Evolutionary conservation across 2,888 invertebrate genomes (phyloP).

Genomic region (Masnerella sp.): DNA sequence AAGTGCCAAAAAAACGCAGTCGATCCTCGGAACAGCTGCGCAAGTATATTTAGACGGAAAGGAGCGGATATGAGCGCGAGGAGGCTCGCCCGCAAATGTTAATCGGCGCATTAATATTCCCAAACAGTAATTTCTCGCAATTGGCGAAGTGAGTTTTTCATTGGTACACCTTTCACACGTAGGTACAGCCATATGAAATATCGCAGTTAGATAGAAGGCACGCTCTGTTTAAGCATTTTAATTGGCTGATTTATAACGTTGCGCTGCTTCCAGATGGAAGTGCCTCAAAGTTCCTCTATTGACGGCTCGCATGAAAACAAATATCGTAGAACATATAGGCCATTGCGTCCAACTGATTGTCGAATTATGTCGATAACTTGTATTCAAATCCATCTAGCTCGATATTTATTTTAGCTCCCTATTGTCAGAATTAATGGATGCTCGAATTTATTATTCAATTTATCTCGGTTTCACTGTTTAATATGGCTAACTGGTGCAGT

Average conservation of each 20-base stretch:
- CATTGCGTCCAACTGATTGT: conserved; percentile 4
- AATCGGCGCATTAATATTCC: conserved; percentile 53
- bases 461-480: too few species aligned
- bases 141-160: conserved; percentile 39
- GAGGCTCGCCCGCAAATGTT: conserved; percentile 34
- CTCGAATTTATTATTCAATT: too few species aligned
- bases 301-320: conserved; percentile 20
- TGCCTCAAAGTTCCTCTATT: conserved; percentile 26
- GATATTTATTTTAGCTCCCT: too few species aligned
- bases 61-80: conserved; percentile 23
- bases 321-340: conserved; percentile 38
- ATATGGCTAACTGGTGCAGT: too few species aligned
- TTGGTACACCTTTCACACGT: conserved; percentile 53
- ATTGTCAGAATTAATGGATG: too few species aligned
- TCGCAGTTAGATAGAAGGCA: conserved; percentile 54
- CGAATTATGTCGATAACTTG: too few species aligned
- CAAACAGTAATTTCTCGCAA: conserved; percentile 52
- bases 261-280: conserved; percentile 10
- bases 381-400: too few species aligned
- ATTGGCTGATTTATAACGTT: conserved; percentile 52
- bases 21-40: too few species aligned
- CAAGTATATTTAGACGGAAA: conserved; percentile 3
- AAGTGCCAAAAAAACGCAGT: too few species aligned
- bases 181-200: conserved; percentile 46
- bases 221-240: conserved; percentile 61